Conservation (phyloP, 2,888 invertebrate species). For the Drosophila sordidapex region DNA sequence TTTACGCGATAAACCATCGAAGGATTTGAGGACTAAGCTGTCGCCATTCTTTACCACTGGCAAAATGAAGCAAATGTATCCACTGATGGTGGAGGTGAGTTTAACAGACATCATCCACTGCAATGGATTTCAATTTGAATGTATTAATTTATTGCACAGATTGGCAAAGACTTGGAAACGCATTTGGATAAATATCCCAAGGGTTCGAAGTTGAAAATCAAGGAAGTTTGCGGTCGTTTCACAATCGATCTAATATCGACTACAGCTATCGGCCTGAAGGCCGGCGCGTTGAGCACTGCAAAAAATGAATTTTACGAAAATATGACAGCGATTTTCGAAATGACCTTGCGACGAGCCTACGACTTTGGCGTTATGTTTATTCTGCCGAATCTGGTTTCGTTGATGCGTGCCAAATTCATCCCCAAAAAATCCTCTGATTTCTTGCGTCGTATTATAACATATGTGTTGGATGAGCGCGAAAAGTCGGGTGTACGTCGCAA, state of each 20-base stretch:
- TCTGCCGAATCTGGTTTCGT: constrained; percentile 58
- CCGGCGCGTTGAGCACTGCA: constrained; percentile 81
- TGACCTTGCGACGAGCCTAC: constrained; percentile 42
- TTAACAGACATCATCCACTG: not conserved
- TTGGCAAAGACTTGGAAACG: constrained; percentile 63
- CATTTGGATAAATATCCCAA: constrained; percentile 13
- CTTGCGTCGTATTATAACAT: too few species aligned
- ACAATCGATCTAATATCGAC: constrained; percentile 85
- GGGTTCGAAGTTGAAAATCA: constrained; percentile 24
- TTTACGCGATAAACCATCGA: constrained; percentile 84
- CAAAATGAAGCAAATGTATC: constrained; percentile 83
- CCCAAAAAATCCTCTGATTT: too few species aligned
- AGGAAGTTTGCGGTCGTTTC: constrained; percentile 62
- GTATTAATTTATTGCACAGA: constrained; percentile 28
- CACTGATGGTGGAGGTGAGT: constrained; percentile 73
- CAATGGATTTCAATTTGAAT: not conserved
- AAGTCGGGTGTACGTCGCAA: constrained; percentile 75
- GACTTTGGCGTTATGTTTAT: constrained; percentile 64
- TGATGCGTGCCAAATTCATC: too few species aligned
- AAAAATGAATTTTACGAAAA: constrained; percentile 82
- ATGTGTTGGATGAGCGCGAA: constrained; percentile 71
- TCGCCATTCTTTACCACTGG: constrained; percentile 85
- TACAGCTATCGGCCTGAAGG: constrained; percentile 84
- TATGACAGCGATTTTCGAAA: constrained; percentile 61
- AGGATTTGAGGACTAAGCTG: constrained; percentile 81